Percentiles rank a stretch among this genome's conserved stretches.
Evolutionary conservation across 2,797 vertebrate genomes (phyloP).

Genomic region (Cyclopterus lumpus): DNA sequence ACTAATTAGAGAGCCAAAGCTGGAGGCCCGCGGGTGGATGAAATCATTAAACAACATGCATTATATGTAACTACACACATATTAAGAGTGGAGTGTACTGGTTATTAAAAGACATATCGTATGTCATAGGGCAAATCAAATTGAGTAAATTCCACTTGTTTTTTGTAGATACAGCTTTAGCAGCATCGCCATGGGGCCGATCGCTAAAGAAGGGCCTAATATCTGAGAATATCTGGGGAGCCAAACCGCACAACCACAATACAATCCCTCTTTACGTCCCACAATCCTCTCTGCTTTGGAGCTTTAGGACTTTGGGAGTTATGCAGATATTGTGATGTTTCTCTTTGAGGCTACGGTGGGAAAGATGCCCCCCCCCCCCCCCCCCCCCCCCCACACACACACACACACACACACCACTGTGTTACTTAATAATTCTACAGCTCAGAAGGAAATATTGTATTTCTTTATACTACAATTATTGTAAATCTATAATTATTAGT

Average conservation of each 20-base stretch:
- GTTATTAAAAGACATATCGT: slow-evolving; percentile 53
- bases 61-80: slow-evolving; percentile 39
- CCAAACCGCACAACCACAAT: slow-evolving; percentile 37
- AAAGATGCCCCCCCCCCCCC: slow-evolving; percentile 33
- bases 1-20: slow-evolving; percentile 52
- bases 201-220: slow-evolving; percentile 19
- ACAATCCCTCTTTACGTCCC: slow-evolving; percentile 28
- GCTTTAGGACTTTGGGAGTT: slow-evolving; percentile 52
- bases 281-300: slow-evolving; percentile 23
- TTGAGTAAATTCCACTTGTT: slow-evolving; percentile 27
- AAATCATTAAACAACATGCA: slow-evolving; percentile 32
- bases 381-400: not conserved
- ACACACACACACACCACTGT: not conserved
- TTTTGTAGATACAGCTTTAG: slow-evolving; percentile 10
- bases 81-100: slow-evolving; percentile 19
- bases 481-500: not conserved
- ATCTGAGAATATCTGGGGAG: slow-evolving; percentile 26
- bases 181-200: slow-evolving; percentile 15
- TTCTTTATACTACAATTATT: not conserved
- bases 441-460: not conserved
- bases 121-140: slow-evolving; percentile 53
- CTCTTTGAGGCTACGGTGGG: slow-evolving; percentile 38
- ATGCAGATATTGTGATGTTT: slow-evolving; percentile 53
- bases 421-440: not conserved
- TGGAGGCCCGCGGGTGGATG: slow-evolving; percentile 32